These are phyloP conservation scores for Willisornis vidua DNA, from an alignment of 2,113 vertebrate species.

Conservation along the genomic window DNA sequence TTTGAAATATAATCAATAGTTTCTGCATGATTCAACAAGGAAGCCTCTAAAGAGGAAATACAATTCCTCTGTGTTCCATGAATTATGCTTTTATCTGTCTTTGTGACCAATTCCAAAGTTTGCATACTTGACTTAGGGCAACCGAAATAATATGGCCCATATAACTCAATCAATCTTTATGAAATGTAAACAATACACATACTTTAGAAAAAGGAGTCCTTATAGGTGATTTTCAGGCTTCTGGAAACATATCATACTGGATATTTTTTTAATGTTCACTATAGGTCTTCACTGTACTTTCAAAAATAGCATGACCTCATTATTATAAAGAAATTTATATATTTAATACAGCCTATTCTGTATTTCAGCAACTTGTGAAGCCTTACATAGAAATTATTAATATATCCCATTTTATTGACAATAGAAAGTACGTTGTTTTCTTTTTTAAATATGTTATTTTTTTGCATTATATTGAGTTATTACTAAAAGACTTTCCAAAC, in stretches of 20 bases:
- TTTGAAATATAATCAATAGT: slow-evolving; percentile 66
- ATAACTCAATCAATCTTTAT: neutral
- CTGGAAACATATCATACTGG: neutral
- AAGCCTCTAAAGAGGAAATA: slow-evolving; percentile 22
- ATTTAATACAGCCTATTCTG: neutral
- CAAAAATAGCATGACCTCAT: neutral
- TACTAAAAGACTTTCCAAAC: neutral
- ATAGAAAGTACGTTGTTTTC: neutral
- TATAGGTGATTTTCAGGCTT: neutral
- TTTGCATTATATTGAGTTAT: neutral
- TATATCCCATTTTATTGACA: neutral
- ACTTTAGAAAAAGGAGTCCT: neutral
- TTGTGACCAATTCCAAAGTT: neutral
- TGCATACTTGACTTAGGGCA: neutral
- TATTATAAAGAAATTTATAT: neutral
- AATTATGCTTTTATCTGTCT: neutral
- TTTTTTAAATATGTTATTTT: neutral
- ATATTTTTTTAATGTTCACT: neutral
- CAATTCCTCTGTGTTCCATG: neutral
- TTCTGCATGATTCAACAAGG: slow-evolving; percentile 54
- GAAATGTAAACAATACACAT: neutral
- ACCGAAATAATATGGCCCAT: neutral
- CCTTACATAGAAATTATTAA: neutral
- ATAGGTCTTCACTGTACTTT: neutral
- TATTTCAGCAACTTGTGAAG: neutral